phyloP scores from a whole-genome alignment of 1,140 invertebrate species.

The Cecropterus lyciades region DNA sequence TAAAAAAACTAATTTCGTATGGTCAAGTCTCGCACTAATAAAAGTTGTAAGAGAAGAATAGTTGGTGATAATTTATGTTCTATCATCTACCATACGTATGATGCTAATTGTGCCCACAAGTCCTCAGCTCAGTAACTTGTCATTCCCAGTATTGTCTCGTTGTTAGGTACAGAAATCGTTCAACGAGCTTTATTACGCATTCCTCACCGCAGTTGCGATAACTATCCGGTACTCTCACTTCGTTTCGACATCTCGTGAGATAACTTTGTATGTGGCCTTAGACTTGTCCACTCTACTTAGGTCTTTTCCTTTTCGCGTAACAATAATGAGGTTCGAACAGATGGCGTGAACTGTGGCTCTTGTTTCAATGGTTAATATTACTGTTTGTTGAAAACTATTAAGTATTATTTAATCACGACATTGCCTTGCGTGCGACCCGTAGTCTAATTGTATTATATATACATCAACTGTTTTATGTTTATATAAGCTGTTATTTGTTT shows the following conservation, averaged over 20 bases:
- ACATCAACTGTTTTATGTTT: too few species aligned
- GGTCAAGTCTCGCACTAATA: too few species aligned
- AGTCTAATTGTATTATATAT: too few species aligned
- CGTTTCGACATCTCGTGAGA: constrained; percentile 52
- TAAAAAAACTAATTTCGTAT: too few species aligned
- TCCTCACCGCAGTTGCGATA: constrained; percentile 37
- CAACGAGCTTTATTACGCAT: constrained; percentile 32
- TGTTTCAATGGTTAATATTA: constrained; percentile 3
- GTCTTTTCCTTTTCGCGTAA: constrained; percentile 12
- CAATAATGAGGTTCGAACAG: constrained; percentile 1
- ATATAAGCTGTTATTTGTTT: too few species aligned
- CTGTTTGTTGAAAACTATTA: constrained; percentile 14
- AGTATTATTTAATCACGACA: constrained; percentile 21
- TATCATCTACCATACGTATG: too few species aligned
- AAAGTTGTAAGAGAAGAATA: too few species aligned
- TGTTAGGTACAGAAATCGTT: constrained; percentile 18
- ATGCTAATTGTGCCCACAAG: not conserved
- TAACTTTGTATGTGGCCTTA: constrained; percentile 43
- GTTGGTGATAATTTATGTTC: too few species aligned
- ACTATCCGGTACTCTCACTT: constrained; percentile 40
- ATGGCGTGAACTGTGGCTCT: constrained; percentile 7
- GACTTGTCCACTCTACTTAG: constrained; percentile 20
- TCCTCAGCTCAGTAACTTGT: not conserved
- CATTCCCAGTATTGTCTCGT: not conserved
- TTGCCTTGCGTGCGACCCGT: not conserved